Base-by-base conservation (phyloP, 2,888 invertebrate genomes). In the Lamellibrachia satsuma region DNA sequence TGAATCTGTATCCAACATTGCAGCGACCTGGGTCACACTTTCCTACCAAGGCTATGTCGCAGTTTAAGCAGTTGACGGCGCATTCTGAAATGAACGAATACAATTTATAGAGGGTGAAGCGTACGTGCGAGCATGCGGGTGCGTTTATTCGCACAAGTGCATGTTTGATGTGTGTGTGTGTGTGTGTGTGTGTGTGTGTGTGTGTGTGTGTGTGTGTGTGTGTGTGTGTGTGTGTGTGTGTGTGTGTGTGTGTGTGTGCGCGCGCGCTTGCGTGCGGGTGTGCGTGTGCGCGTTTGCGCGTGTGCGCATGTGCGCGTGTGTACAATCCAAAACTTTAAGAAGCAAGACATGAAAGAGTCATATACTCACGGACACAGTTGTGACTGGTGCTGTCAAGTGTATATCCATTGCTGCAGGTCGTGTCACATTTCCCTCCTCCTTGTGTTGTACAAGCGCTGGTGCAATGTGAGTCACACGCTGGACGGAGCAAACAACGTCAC, bases 371-470 rank as follows among this genome's bases (percentile, higher is more conserved):
- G 11, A 11, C 1, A 57, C 91, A 91, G 2, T 52, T 91, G 52
- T 91, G 52, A 15, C 4, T 52, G 3, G 52, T 11, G 52, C 6
- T 3, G 55, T 52, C 52, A 91, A 91, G 51, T 51, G 92, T 92
- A 75, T 91, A 93, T 15, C 91, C 91, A 60, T 91, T 51, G 22
- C 60, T 91, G 90, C 93, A 93, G 39, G 91, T 92, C 27, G 91
- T 91, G 57, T 91, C 7, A 55, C 91, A 91, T n/a, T 91, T 91
- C 22, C 39, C 39, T 22, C 52, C 55, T 3, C 91, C 91, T 22
- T 91, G 39, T 8, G 52, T 52, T 52, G 52, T 91, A 55, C 91
- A 91, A 1, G 8, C 52, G 27, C 51, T 52, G 11, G 91, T 39
- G 7, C 91, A 91, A 2, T 91, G 91, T 9, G 52, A 7, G 55